These are phyloP conservation scores for Syngnathoides biaculeatus DNA, from an alignment of 2,113 vertebrate species.

Conservation along the genomic window DNA sequence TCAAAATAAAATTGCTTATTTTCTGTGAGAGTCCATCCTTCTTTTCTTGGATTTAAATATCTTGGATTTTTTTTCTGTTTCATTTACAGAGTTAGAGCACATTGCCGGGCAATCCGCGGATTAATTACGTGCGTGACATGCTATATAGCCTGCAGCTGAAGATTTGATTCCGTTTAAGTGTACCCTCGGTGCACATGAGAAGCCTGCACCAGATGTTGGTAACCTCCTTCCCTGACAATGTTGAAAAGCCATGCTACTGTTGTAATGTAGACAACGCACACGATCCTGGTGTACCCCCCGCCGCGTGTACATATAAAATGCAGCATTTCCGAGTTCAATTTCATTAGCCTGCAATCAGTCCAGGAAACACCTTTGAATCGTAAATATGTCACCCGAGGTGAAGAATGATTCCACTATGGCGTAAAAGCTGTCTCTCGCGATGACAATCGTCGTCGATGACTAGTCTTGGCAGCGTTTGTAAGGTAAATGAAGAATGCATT, in stretches of 20 bases:
- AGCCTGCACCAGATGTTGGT: constrained; percentile 53
- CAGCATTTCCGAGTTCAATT: neutral
- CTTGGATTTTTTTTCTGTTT: constrained; percentile 6
- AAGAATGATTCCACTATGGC: neutral
- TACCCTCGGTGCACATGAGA: constrained; percentile 44
- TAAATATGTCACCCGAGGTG: neutral
- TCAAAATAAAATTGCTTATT: neutral
- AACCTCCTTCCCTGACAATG: constrained; percentile 48
- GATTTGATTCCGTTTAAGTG: constrained; percentile 53
- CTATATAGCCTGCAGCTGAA: constrained; percentile 39
- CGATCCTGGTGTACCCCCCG: neutral
- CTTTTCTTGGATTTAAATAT: constrained; percentile 17
- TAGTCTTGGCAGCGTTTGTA: neutral
- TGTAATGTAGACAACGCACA: constrained; percentile 7
- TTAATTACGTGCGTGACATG: constrained; percentile 52
- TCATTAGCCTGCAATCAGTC: neutral
- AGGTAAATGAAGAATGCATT: neutral
- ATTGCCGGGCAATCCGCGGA: constrained; percentile 26
- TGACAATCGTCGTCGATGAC: no score
- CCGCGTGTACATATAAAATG: constrained; percentile 3
- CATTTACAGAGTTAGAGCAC: constrained; percentile 19
- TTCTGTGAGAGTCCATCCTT: neutral
- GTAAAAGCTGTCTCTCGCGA: neutral
- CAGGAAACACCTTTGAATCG: neutral
- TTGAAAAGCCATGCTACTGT: constrained; percentile 24